Base-by-base conservation (phyloP, 1,140 invertebrate genomes). In the Elymnias hypermnestra region DNA sequence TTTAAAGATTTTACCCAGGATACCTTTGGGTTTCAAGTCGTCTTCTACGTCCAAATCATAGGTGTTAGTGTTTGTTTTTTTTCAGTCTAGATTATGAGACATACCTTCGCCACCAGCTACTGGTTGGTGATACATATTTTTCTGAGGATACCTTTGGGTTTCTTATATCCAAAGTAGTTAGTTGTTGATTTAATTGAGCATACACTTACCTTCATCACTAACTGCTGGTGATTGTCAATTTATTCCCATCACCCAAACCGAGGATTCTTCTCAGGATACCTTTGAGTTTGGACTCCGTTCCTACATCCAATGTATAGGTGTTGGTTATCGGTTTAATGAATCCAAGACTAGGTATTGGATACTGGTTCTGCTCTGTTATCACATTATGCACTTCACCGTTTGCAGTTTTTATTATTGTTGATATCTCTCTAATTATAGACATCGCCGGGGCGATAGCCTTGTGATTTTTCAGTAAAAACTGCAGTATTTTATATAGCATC, bases 341-440 rank as follows among this genome's bases (percentile, higher is more conserved):
- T 0, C 61, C 65, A 18, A 61, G 46, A 3, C 58, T 48, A 0
- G 37, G 35, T 0, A 71, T 69, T 18, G 72, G 52, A 38, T 64
- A 77, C 17, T 63, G 64, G 22, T 72, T 74, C 5, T 45, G 51
- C 42, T 82, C 74, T 33, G 62, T 72, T 1, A 59, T 48, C 0
- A 55, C 21, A 18, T 82, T 65, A 28, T 57, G 73, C n/a, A 73
- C 39, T 21, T 77, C 65, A 0, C 67, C 63, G 3, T 69, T 63
- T 0, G 35, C 56, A 3, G 62, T 72, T 46, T 63, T 69, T 0
- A 81, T 54, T 1, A 74, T 9, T 0, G 76, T 78, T 10, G 61
- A 68, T 3, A 78, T 75, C 25, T 76, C 73, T 13, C 71, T 36
- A 28, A 69, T 61, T 0, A 81, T 63, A 0, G 66, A 64, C 3